Evolutionary conservation across 2,113 vertebrate species (phyloP), one percentile per base, ranked within the genome.

Genomic region (Nipponia nippon): DNA sequence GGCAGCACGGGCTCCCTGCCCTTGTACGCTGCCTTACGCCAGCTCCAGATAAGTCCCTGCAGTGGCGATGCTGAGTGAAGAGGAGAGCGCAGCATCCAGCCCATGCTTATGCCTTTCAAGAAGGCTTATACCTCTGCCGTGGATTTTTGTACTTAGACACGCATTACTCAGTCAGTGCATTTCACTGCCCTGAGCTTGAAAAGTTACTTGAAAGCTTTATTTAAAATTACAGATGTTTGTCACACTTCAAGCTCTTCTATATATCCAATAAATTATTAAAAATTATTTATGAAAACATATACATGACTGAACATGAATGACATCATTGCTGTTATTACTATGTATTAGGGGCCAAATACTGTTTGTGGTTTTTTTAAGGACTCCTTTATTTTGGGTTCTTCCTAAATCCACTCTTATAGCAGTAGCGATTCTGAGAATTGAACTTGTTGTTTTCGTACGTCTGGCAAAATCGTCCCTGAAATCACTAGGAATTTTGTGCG

Each of bases 171-270:
- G 61, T 34, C 66, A 23, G n/a, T 86, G 80, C 42, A 32, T 92
- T 93, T 90, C 47, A 34, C 80, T 55, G 36, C 36, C n/a, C 27
- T 34, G 77, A 91, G 69, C 89, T 69, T 59, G 89, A 82, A 81
- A 96, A 94, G 91, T 75, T 84, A 56, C 77, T 78, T 81, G 69
- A 84, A 94, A 79, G 80, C 69, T 89, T 92, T 90, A 79, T 89
- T 95, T 92, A 78, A 96, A 95, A 79, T 94, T 84, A 42, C 25
- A 67, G 59, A 13, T 30, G 7, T 44, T 83, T 82, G 69, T 67
- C 44, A 82, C 49, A 14, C 72, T 78, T 78, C 56, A 87, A 93
- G 52, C 19, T 77, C 49, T 90, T 89, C 52, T 86, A 82, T 85
- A 67, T 78, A 55, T 36, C 12, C 16, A 72, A 65, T 77, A 91